These are phyloP conservation scores for Brenthis hecate DNA, from an alignment of 2,888 invertebrate species.

Conservation along the genomic window DNA sequence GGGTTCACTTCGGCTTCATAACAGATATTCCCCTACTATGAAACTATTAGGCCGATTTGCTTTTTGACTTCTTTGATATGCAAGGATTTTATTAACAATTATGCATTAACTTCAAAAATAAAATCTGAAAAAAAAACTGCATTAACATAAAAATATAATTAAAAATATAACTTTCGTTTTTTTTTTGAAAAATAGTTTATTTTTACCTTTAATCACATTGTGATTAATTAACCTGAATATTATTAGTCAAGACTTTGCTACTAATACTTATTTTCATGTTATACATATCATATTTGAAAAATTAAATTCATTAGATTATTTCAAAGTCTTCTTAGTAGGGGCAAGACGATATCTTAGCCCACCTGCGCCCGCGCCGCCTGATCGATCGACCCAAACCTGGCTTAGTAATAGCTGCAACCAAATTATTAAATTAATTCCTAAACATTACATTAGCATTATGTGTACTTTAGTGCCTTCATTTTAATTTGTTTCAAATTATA, in stretches of 20 bases:
- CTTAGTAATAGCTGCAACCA: constrained; percentile 17
- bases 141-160: background rate
- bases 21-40: constrained; percentile 50
- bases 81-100: background rate
- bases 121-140: background rate
- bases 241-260: too few relatives aligned
- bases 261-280: too few relatives aligned
- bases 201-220: too few relatives aligned
- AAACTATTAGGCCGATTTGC: background rate
- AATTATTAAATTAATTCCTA: constrained; percentile 15
- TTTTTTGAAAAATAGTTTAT: too few relatives aligned
- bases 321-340: constrained; percentile 12
- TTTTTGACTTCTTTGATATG: background rate
- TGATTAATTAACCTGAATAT: too few relatives aligned
- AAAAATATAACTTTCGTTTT: too few relatives aligned
- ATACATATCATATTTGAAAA: too few relatives aligned
- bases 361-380: constrained; percentile 57
- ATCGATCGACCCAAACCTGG: constrained; percentile 31
- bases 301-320: background rate
- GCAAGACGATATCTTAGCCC: constrained; percentile 42
- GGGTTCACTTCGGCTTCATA: constrained; percentile 40
- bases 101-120: background rate
- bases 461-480: background rate
- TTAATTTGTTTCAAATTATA: too few relatives aligned
- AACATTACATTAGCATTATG: constrained; percentile 10